Percentiles rank a stretch among this genome's conserved stretches.
phyloP scores from a whole-genome alignment of 1,140 invertebrate species.

The Tetragnatha versicolor region DNA sequence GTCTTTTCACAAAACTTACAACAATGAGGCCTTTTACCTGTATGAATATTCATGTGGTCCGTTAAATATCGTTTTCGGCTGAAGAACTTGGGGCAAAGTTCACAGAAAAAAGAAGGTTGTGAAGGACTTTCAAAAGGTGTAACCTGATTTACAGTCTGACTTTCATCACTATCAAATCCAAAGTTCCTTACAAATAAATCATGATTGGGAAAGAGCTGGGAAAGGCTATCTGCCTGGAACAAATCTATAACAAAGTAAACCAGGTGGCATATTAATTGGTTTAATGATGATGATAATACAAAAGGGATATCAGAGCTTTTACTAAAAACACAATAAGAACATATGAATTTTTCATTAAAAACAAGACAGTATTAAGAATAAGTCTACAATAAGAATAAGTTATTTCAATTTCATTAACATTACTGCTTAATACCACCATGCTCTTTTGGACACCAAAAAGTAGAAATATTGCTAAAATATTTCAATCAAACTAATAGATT shows the following conservation, averaged over 20 bases:
- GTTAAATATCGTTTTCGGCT: slow-evolving; percentile 1
- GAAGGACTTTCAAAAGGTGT: not conserved
- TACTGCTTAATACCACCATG: not conserved
- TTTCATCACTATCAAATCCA: not conserved
- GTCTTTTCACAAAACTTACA: slow-evolving; percentile 21
- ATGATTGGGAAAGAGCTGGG: not conserved
- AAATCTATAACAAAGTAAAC: slow-evolving; percentile 5
- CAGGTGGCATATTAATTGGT: not conserved
- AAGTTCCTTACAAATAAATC: not conserved
- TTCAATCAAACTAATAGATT: too few relatives aligned
- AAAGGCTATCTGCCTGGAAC: not conserved
- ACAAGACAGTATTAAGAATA: not conserved
- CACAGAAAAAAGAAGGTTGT: not conserved
- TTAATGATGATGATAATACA: not conserved
- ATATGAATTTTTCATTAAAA: not conserved
- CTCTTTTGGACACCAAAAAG: too few relatives aligned
- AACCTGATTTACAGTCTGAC: not conserved
- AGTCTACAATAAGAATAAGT: not conserved
- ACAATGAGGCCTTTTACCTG: slow-evolving; percentile 20
- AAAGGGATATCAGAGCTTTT: not conserved
- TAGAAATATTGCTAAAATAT: too few relatives aligned
- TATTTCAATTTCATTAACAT: not conserved
- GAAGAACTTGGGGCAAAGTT: slow-evolving; percentile 18
- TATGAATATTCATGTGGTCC: slow-evolving; percentile 41
- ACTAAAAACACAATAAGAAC: not conserved